Percentiles rank a stretch among this genome's conserved stretches.
These are phyloP conservation scores for Agrochola lychnidis DNA, from an alignment of 2,888 invertebrate species.

Conservation along the genomic window DNA sequence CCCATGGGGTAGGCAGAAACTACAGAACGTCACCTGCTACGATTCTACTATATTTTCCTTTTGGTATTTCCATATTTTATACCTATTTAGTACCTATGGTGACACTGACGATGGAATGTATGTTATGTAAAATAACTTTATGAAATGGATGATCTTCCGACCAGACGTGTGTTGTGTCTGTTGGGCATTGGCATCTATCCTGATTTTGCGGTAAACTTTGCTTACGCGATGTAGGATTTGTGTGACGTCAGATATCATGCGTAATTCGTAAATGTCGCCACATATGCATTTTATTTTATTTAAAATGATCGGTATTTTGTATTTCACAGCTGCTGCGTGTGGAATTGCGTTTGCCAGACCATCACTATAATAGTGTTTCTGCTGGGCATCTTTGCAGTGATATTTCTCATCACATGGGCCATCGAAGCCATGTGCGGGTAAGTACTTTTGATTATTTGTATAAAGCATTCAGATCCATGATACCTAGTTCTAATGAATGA, in stretches of 20 bases:
- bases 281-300: neutral
- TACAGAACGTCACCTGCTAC: no score
- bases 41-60: no score
- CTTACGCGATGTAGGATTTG: neutral
- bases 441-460: constrained; percentile 21
- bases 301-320: constrained; percentile 18
- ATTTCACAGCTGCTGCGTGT: constrained; percentile 80
- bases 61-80: neutral
- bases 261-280: neutral
- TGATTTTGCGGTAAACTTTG: neutral
- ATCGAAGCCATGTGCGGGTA: constrained; percentile 74
- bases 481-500: neutral
- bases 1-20: no score
- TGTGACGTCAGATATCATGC: neutral
- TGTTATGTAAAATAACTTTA: neutral
- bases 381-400: constrained; percentile 77
- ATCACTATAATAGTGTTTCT: constrained; percentile 79
- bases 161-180: neutral
- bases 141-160: neutral
- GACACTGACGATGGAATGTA: neutral
- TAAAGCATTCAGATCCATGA: neutral
- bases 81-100: neutral
- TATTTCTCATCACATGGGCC: constrained; percentile 83
- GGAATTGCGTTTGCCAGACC: constrained; percentile 82
- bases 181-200: neutral